Evolutionary conservation across 2,113 vertebrate species (phyloP).

Genomic region (Columba janthina): DNA sequence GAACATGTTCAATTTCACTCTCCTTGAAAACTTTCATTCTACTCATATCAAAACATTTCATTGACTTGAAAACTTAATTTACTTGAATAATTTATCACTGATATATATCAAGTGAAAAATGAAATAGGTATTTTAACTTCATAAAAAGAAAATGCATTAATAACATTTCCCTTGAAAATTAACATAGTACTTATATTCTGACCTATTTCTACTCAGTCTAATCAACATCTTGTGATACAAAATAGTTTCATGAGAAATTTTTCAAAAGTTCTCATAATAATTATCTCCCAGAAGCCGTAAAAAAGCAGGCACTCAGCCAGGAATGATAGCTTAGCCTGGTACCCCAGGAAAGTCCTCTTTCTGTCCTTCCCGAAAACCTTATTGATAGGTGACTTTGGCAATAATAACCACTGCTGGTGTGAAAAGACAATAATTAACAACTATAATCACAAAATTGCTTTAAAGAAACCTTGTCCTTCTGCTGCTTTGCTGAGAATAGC

Average conservation of each 20-base stretch:
- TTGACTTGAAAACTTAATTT: background rate
- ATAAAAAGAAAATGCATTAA: background rate
- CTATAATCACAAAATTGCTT: background rate
- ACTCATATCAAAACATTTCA: background rate
- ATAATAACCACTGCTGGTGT: background rate
- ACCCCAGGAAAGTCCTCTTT: background rate
- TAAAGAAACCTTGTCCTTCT: background rate
- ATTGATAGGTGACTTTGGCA: background rate
- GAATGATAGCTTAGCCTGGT: background rate
- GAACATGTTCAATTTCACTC: background rate
- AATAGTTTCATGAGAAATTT: background rate
- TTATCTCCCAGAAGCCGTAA: background rate
- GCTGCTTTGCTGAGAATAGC: background rate
- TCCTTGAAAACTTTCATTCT: background rate
- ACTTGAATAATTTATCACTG: background rate
- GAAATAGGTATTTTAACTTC: background rate
- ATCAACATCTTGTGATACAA: background rate
- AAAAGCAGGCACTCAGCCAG: background rate
- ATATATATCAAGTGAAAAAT: background rate
- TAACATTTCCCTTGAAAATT: background rate
- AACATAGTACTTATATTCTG: background rate
- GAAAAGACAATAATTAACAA: background rate
- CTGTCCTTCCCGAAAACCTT: background rate
- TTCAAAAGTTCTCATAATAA: background rate
- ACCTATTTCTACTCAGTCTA: background rate